Evolutionary conservation across 1,140 invertebrate species (phyloP), one percentile per base, ranked within the genome.

Genomic region (Drosophila subpulchrella): DNA sequence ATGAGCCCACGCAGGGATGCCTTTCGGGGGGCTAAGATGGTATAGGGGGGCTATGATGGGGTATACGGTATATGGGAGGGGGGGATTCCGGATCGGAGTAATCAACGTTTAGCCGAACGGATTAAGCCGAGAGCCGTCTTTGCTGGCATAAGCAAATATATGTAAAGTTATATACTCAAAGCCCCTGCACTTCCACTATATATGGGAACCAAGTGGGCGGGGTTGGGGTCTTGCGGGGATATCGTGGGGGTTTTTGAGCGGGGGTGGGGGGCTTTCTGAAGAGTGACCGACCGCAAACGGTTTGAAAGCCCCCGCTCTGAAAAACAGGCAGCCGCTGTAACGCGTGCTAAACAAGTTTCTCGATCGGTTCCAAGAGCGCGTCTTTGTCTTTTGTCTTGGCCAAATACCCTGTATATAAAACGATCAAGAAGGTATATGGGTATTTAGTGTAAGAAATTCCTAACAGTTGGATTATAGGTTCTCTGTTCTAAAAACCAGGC

Each of bases 331-430:
- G 84, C 84, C 84, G 84, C 73, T 89, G 84, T 84, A 88, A 88
- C 84, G 84, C 84, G 84, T 88, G 84, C 84, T 89, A 88, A 88
- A 88, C 84, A 88, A 88, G 84, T 88, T 88, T 88, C 68, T 86
- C 66, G 79, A 88, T 86, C 84, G 63, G 66, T 71, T 78, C 74
- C 75, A 60, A 77, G 72, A 72, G 61, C 78, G 75, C 75, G 81
- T 78, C 79, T 81, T 74, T 78, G 78, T 79, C 81, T 83, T 84
- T 75, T 83, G 63, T 81, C 66, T 78, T 68, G 48, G 34, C 32
- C 30, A 17, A 65, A 54, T 76, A 76, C 73, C 72, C 72, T 57
- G 56, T 60, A 46, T 6, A 4, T 13, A 8, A 12, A n/a, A 0
- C 4, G 8, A 0, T 0, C 6, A 5, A 10, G 15, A 27, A 42